Evolutionary conservation across 1,140 invertebrate genomes (phyloP).

Genomic region (Bombus huntii): DNA sequence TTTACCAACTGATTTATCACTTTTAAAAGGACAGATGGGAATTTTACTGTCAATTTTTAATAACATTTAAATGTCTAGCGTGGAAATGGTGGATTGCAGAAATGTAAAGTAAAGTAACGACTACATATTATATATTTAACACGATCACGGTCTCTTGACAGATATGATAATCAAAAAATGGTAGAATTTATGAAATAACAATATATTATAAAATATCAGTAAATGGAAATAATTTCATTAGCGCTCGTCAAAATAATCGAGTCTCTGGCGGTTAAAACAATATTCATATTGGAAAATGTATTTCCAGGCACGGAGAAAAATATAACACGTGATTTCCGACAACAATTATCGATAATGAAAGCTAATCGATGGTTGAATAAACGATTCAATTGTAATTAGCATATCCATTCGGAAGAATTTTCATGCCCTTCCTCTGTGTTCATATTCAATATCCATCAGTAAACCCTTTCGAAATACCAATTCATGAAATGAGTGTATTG

Average conservation of each 20-base stretch:
- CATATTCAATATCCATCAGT: not conserved
- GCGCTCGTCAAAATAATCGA: not conserved
- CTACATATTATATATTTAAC: too few relatives aligned
- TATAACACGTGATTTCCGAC: too few relatives aligned
- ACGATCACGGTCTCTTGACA: too few relatives aligned
- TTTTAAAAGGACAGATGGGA: too few relatives aligned
- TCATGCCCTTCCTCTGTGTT: not conserved
- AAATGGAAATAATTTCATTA: not conserved
- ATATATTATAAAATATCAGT: not conserved
- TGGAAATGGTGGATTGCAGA: not conserved
- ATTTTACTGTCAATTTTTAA: too few relatives aligned
- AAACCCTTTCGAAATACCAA: constrained; percentile 4
- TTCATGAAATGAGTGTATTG: constrained; percentile 23
- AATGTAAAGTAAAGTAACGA: not conserved
- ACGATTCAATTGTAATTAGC: constrained; percentile 33
- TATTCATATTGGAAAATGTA: not conserved
- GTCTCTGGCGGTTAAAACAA: not conserved
- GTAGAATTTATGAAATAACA: not conserved
- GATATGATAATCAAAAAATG: not conserved
- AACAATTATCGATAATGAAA: not conserved
- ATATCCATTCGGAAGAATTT: not conserved
- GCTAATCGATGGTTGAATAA: not conserved
- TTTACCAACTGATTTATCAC: too few relatives aligned
- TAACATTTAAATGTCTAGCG: too few relatives aligned
- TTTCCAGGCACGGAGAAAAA: not conserved